Evolutionary conservation across 2,113 vertebrate species (phyloP).

Genomic region (Poeciliopsis turrubarensis): DNA sequence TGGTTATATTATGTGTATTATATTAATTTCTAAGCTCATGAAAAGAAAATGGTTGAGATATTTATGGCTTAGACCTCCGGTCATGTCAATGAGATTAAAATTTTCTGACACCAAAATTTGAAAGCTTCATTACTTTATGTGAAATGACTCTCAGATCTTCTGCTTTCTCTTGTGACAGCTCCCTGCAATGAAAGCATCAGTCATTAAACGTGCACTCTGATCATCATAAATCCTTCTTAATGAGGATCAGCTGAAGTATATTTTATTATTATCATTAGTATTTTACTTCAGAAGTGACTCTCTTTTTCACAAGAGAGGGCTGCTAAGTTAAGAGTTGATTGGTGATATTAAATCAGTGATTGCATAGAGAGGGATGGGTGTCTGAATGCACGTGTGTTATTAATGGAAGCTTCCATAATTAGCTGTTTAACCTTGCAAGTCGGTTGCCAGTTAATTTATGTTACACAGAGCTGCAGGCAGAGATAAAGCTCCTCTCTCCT

Average conservation of each 20-base stretch:
- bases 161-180: slow-evolving; percentile 6
- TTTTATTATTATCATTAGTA: not conserved
- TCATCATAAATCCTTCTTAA: not conserved
- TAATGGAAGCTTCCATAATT: slow-evolving; percentile 56
- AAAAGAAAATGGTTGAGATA: too few relatives aligned
- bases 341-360: not conserved
- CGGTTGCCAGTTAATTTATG: slow-evolving; percentile 52
- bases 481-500: slow-evolving; percentile 12
- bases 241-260: not conserved
- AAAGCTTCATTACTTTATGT: not conserved
- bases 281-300: not conserved
- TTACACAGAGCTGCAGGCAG: slow-evolving; percentile 15
- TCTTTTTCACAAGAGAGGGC: not conserved
- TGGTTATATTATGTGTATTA: too few relatives aligned
- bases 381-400: slow-evolving; percentile 18
- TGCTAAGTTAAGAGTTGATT: not conserved
- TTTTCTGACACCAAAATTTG: too few relatives aligned
- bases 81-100: too few relatives aligned
- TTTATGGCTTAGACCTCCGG: too few relatives aligned
- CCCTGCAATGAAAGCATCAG: slow-evolving; percentile 19
- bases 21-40: too few relatives aligned
- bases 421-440: slow-evolving; percentile 65
- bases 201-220: slow-evolving; percentile 2
- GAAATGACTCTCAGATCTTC: not conserved
- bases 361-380: not conserved